Evolutionary conservation across 2,113 vertebrate genomes (phyloP).

Genomic region (Garra rufa): DNA sequence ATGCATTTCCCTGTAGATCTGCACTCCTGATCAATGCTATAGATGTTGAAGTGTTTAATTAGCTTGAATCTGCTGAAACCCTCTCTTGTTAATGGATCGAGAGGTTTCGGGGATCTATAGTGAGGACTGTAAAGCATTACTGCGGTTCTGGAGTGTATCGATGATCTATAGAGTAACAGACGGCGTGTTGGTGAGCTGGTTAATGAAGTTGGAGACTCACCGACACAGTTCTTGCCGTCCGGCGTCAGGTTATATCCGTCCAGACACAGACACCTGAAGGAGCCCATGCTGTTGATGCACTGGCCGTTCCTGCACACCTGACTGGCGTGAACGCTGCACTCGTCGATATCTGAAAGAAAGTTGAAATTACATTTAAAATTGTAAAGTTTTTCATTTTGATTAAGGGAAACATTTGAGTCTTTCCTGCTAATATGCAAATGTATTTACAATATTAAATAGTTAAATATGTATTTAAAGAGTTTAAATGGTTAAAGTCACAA

Average conservation of each 20-base stretch:
- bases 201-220: slow-evolving; percentile 69
- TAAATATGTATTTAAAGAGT: no score
- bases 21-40: background rate
- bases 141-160: no score
- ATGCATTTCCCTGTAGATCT: no score
- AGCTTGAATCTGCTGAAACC: background rate
- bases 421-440: no score
- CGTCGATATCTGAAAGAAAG: slow-evolving; percentile 81
- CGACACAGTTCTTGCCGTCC: slow-evolving; percentile 90
- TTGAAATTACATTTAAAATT: no score
- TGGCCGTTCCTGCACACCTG: slow-evolving; percentile 90
- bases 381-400: no score
- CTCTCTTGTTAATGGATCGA: background rate
- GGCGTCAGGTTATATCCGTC: slow-evolving; percentile 90
- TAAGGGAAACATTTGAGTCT: no score
- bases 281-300: slow-evolving; percentile 89
- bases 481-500: no score
- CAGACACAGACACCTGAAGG: slow-evolving; percentile 91
- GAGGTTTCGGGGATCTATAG: no score
- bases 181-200: no score
- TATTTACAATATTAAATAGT: no score
- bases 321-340: slow-evolving; percentile 84
- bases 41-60: background rate
- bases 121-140: background rate
- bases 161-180: no score